Conservation (phyloP, 2,797 vertebrate species). For the Vultur gryphus region DNA sequence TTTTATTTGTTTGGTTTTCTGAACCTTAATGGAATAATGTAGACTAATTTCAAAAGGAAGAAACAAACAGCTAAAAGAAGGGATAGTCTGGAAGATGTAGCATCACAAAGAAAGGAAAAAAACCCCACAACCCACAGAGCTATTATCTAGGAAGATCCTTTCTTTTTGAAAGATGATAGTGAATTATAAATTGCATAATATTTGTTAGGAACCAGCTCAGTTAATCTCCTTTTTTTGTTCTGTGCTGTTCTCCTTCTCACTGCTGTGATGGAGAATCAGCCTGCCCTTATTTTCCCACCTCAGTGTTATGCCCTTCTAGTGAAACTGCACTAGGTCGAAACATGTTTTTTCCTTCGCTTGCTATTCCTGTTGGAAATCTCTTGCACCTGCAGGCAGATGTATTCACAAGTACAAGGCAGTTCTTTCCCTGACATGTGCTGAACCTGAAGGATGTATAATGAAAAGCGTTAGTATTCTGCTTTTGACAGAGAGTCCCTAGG, state of each 20-base stretch:
- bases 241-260: background rate
- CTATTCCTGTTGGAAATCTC: background rate
- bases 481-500: background rate
- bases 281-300: background rate
- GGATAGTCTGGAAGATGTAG: background rate
- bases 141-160: background rate
- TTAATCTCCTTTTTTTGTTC: background rate
- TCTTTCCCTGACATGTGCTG: background rate
- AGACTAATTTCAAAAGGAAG: background rate
- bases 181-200: background rate
- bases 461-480: background rate
- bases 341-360: background rate
- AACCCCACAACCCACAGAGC: rapidly evolving
- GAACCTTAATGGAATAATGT: background rate
- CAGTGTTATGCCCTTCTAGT: background rate
- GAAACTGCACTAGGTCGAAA: background rate
- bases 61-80: background rate
- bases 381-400: background rate
- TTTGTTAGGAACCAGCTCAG: background rate
- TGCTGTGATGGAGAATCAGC: background rate
- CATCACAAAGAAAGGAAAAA: background rate
- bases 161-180: background rate
- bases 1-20: background rate
- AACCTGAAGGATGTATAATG: background rate
- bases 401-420: background rate